Conservation (phyloP, 2,888 invertebrate species). For the Sesia apiformis region DNA sequence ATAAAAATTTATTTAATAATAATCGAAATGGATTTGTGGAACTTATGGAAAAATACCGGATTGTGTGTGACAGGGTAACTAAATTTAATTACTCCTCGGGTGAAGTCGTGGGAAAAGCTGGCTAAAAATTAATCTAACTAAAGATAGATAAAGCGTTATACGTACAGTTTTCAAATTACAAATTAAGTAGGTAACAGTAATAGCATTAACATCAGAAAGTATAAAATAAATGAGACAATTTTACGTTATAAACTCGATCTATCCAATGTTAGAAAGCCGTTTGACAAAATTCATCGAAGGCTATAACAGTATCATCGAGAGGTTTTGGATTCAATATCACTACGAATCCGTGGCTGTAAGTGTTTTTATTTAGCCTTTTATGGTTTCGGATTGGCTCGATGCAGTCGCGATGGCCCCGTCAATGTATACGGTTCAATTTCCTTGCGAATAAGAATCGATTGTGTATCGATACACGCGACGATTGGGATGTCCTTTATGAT, state of each 20-base stretch:
- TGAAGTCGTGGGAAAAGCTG: too few species aligned
- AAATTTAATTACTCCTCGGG: too few species aligned
- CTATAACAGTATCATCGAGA: constrained; percentile 31
- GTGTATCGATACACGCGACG: constrained; percentile 8
- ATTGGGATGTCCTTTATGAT: constrained; percentile 5
- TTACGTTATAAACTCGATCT: neutral
- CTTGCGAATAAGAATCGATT: constrained; percentile 18
- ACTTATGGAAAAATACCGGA: too few species aligned
- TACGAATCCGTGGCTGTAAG: constrained; percentile 31
- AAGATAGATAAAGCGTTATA: too few species aligned
- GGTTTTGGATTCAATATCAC: constrained; percentile 31
- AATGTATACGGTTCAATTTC: constrained; percentile 31
- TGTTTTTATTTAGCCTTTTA: constrained; percentile 44
- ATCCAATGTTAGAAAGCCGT: neutral
- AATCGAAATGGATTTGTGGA: too few species aligned
- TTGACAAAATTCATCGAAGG: constrained; percentile 20
- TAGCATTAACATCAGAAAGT: too few species aligned
- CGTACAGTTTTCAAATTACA: too few species aligned
- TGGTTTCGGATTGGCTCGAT: constrained; percentile 24
- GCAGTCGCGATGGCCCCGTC: constrained; percentile 23
- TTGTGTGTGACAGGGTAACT: too few species aligned
- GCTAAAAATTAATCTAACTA: too few species aligned
- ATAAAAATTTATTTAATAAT: too few species aligned
- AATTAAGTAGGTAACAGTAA: too few species aligned
- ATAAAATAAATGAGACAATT: too few species aligned